Conservation (phyloP, 2,888 invertebrate species). For the Aphidius colemani region DNA sequence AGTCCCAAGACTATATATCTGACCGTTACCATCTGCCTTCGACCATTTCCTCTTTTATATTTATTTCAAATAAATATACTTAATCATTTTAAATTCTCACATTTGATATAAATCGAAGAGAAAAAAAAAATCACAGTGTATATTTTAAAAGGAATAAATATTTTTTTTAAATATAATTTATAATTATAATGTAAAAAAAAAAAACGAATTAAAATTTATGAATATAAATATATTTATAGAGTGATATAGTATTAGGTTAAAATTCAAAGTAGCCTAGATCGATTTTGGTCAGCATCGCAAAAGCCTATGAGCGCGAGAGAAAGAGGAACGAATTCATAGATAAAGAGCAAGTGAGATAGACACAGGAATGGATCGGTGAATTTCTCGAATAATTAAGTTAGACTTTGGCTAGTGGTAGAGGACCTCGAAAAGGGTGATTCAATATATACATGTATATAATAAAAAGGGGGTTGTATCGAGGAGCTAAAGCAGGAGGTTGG, state of each 20-base stretch:
- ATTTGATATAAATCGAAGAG: slow-evolving; percentile 5
- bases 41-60: slow-evolving; percentile 20
- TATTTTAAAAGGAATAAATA: no score
- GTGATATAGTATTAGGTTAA: no score
- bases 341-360: slow-evolving; percentile 28
- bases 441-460: neutral
- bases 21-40: slow-evolving; percentile 32
- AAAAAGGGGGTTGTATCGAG: slow-evolving; percentile 34
- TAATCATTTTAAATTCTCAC: slow-evolving; percentile 27
- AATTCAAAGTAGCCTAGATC: neutral
- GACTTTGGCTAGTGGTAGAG: slow-evolving; percentile 45
- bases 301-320: neutral
- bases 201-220: neutral
- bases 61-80: slow-evolving; percentile 1
- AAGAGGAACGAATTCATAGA: slow-evolving; percentile 23
- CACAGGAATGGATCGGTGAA: slow-evolving; percentile 57
- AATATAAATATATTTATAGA: neutral
- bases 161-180: no score
- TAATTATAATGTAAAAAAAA: no score
- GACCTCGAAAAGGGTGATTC: neutral
- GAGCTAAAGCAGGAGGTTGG: slow-evolving; percentile 38
- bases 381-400: slow-evolving; percentile 61
- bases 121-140: neutral
- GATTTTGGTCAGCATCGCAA: neutral
- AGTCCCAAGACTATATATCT: slow-evolving; percentile 45